A percentile compares a stretch with the other conserved stretches of the same genome.
Conservation (phyloP, 2,888 invertebrate species). For the Argyresthia goedartella region DNA sequence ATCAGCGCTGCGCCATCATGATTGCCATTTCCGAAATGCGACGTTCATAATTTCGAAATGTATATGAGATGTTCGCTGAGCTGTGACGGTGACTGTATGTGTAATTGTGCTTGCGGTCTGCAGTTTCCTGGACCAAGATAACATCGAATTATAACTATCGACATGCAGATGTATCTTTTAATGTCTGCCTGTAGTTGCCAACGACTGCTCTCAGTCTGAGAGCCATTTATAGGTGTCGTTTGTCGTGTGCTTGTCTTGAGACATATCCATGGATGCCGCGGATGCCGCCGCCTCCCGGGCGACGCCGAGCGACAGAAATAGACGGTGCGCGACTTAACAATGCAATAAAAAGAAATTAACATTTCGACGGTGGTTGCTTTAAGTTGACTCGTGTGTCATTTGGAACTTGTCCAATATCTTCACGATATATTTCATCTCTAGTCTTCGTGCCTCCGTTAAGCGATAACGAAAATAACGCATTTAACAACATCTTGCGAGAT, state of each 20-base stretch:
- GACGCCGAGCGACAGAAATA: constrained; percentile 61
- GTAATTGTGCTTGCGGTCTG: not conserved
- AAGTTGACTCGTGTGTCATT: constrained; percentile 67
- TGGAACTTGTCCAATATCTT: constrained; percentile 60
- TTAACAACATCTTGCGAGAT: constrained; percentile 33
- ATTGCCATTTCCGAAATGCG: constrained; percentile 42
- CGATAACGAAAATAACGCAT: constrained; percentile 46
- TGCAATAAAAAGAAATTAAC: constrained; percentile 71
- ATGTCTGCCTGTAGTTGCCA: constrained; percentile 1
- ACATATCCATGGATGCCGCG: constrained; percentile 41
- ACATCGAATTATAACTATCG: not conserved
- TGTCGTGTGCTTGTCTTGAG: constrained; percentile 62
- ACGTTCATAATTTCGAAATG: constrained; percentile 10
- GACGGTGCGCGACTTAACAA: constrained; percentile 62
- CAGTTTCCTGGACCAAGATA: not conserved
- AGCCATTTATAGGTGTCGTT: constrained; percentile 61
- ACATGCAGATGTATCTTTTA: not conserved
- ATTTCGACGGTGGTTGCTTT: constrained; percentile 50
- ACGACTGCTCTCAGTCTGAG: constrained; percentile 12
- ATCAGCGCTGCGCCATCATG: constrained; percentile 45
- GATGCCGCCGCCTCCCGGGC: constrained; percentile 51
- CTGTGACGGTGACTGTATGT: not conserved
- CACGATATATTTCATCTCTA: constrained; percentile 41
- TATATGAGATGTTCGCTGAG: not conserved
- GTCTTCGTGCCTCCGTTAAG: constrained; percentile 60